Evolutionary conservation across 2,113 vertebrate genomes (phyloP).

Genomic region (Hassar affinis): DNA sequence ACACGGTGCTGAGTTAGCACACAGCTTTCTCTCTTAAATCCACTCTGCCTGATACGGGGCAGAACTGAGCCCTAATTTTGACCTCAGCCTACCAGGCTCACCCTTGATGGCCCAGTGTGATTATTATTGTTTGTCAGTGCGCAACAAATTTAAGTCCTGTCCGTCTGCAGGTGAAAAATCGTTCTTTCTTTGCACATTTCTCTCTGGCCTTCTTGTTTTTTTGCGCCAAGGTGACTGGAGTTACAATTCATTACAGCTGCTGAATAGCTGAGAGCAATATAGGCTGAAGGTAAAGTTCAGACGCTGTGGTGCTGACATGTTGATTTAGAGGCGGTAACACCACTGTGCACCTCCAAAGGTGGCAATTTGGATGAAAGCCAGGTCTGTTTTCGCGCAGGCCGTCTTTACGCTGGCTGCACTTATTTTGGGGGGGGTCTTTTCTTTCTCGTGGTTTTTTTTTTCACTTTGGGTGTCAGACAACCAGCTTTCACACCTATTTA

Average conservation of each 20-base stretch:
- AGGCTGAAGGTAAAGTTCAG: slow-evolving; percentile 70
- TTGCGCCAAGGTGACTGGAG: slow-evolving; percentile 25
- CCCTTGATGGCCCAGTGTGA: slow-evolving; percentile 6
- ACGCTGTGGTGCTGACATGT: slow-evolving; percentile 73
- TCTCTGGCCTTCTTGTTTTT: slow-evolving; percentile 15
- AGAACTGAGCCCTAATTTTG: not conserved
- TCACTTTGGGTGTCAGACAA: slow-evolving; percentile 57
- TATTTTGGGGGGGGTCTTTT: slow-evolving; percentile 62
- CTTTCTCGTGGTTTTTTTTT: slow-evolving; percentile 46
- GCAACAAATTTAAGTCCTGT: slow-evolving; percentile 6
- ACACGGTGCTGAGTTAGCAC: slow-evolving; percentile 75
- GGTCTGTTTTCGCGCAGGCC: slow-evolving; percentile 69
- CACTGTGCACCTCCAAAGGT: slow-evolving; percentile 76
- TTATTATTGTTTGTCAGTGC: slow-evolving; percentile 8
- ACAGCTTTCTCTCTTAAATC: slow-evolving; percentile 56
- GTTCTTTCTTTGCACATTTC: slow-evolving; percentile 15
- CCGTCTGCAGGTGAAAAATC: slow-evolving; percentile 1
- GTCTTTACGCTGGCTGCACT: slow-evolving; percentile 64
- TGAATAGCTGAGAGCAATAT: slow-evolving; percentile 64
- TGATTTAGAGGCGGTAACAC: slow-evolving; percentile 77
- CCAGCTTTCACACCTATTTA: slow-evolving; percentile 69
- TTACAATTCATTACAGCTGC: slow-evolving; percentile 65
- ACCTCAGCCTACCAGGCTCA: slow-evolving; percentile 1
- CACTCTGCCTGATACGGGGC: not conserved
- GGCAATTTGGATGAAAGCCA: slow-evolving; percentile 77